Evolutionary conservation across 2,888 invertebrate species (phyloP).

Genomic region (Chalcosyrphus nemorum): DNA sequence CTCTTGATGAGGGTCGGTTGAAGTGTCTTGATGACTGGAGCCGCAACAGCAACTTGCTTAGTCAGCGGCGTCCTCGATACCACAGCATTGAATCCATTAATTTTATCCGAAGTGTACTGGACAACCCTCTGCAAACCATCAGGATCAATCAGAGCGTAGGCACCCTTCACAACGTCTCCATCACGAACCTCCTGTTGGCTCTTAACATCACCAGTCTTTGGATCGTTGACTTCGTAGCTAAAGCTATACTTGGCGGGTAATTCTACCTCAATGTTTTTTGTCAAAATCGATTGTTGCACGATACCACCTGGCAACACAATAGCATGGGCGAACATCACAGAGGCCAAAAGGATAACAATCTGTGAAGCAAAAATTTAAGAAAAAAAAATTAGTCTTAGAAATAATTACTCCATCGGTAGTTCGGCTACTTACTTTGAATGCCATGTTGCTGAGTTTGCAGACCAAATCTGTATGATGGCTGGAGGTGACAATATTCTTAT

Average conservation of each 20-base stretch:
- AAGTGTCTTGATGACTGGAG: conserved; percentile 23
- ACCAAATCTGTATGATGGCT: conserved; percentile 40
- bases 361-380: not conserved
- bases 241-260: conserved; percentile 79
- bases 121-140: conserved; percentile 83
- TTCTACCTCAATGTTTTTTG: conserved; percentile 29
- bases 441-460: conserved; percentile 52
- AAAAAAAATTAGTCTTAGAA: not conserved
- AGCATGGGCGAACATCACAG: conserved; percentile 46
- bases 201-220: conserved; percentile 83
- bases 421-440: conserved; percentile 49
- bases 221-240: conserved; percentile 82
- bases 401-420: too few species aligned
- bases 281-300: conserved; percentile 45
- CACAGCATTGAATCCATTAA: conserved; percentile 57
- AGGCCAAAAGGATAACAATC: conserved; percentile 46
- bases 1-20: conserved; percentile 41
- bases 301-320: conserved; percentile 12
- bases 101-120: conserved; percentile 80
- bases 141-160: conserved; percentile 83
- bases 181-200: conserved; percentile 83
- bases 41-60: conserved; percentile 36
- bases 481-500: conserved; percentile 32
- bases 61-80: conserved; percentile 31
- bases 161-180: conserved; percentile 83